Evolutionary conservation across 2,113 vertebrate species (phyloP), one percentile per base, ranked within the genome.

Genomic region (Martes martes): DNA sequence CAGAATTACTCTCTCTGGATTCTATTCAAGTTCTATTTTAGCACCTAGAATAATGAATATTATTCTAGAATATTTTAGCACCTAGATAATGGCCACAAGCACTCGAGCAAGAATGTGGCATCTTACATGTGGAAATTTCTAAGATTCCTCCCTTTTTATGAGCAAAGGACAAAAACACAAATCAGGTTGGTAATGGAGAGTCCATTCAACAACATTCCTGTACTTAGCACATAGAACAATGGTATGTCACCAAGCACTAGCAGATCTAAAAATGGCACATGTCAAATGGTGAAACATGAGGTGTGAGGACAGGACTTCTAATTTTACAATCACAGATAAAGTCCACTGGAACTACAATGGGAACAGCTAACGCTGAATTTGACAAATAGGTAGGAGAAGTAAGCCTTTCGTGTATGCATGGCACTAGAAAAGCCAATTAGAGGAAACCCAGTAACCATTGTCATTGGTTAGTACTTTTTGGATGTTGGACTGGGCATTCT

Each of bases 151-250:
- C 36, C 21, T 55, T 95, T 80, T 73, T 57, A 1, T 33, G 39
- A 92, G 52, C 69, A 91, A 84, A 86, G 7, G 63, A 95, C 71
- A 55, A 71, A 96, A 87, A 83, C 69, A 97, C 63, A 91, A 39
- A 78, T 91, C 7, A 57, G 55, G 63, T 26, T 89, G 93, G 73
- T 61, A 52, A 92, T 0, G 11, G 45, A 84, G 5, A 50, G 55
- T 83, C 15, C 21, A 59, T 85, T 71, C 78, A 84, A 95, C 8
- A 52, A 59, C 90, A 85, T 78, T 92, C 69, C 55, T 52, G 4
- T 45, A 55, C 33, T 67, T 73, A 61, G 80, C 91, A 97, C 96
- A 91, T 1, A 63, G 18, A 96, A 65, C 18, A 4, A 95, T 1
- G 15, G 23, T 33, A 80, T 31, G 78, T 57, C 61, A 89, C 36